Evolutionary conservation across 2,113 vertebrate genomes (phyloP), one percentile per base, ranked within the genome.

Genomic region (Eidolon helvum): DNA sequence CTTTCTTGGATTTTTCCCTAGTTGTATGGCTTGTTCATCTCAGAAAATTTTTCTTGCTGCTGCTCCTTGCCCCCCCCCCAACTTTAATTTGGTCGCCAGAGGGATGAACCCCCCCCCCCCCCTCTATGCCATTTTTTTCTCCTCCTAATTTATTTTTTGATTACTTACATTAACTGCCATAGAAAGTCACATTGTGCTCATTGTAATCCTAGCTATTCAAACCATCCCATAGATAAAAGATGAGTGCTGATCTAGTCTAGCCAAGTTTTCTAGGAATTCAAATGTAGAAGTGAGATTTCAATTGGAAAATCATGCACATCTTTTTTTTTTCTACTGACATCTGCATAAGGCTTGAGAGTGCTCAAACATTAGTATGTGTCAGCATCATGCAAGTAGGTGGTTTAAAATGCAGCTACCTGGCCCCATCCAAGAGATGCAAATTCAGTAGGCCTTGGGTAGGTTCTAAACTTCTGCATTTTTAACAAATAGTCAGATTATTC

Each of bases 281-380:
- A 87, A 7, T 33, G 21, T 85, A 91, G 16, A 90, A 14, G n/a
- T 95, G 59, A 90, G 30, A 90, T 96, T 93, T 89, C n/a, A 94
- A 0, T 33, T 93, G 26, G 65, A 53, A 94, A 96, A 66, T 68
- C 55, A 66, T 33, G 57, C 16, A 63, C 18, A 38, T 92, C 48
- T 9, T 95, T 84, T 87, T 83, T 86, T 80, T 77, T 90, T n/a
- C 53, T 80, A 9, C 45, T 74, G 38, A 43, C 11, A 78, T 40
- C 55, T 16, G 19, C 22, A 19, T 43, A 85, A 95, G 24, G 48
- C 28, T 82, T 0, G 0, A 92, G n/a, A 38, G 26, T 84, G 30
- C 22, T 84, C 55, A 61, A 33, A n/a, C 30, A 91, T 63, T 14
- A 40, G 4, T 66, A 10, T 55, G 40, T 35, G 68, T 74, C 16